phyloP scores from a whole-genome alignment of 2,888 invertebrate species.

The Aromia moschata region DNA sequence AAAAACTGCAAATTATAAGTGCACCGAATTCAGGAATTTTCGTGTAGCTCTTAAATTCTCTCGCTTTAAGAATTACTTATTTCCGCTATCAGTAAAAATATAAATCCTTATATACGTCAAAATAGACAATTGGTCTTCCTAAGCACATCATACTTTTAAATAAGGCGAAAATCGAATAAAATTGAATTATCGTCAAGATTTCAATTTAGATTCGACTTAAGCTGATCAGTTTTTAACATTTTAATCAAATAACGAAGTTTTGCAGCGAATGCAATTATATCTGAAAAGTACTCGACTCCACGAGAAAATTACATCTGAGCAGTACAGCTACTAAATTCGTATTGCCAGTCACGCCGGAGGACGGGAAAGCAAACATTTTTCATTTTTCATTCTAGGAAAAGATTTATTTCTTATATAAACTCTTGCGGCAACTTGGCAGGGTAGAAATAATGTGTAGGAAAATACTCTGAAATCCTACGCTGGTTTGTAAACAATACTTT shows the following conservation, averaged over 20 bases:
- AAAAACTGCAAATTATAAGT: no score
- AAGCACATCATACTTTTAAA: no score
- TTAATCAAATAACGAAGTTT: constrained; percentile 10
- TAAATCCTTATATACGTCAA: no score
- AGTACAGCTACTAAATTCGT: not conserved
- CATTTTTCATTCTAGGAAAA: not conserved
- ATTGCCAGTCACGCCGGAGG: not conserved
- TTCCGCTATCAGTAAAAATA: no score
- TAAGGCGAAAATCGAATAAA: constrained; percentile 1
- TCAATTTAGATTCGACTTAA: constrained; percentile 19
- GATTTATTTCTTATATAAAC: not conserved
- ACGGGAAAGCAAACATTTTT: not conserved
- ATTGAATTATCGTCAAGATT: constrained; percentile 6
- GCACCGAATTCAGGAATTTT: no score
- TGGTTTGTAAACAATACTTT: no score
- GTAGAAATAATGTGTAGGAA: no score
- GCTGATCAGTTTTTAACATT: constrained; percentile 6
- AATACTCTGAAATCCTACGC: no score
- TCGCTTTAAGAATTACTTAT: no score
- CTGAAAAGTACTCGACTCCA: not conserved
- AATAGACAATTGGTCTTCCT: no score
- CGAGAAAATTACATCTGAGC: constrained; percentile 6
- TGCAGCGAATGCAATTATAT: constrained; percentile 8
- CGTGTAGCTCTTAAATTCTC: no score
- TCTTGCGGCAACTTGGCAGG: not conserved